phyloP scores from a whole-genome alignment of 2,797 vertebrate species.

The Acipenser transmontanus region DNA sequence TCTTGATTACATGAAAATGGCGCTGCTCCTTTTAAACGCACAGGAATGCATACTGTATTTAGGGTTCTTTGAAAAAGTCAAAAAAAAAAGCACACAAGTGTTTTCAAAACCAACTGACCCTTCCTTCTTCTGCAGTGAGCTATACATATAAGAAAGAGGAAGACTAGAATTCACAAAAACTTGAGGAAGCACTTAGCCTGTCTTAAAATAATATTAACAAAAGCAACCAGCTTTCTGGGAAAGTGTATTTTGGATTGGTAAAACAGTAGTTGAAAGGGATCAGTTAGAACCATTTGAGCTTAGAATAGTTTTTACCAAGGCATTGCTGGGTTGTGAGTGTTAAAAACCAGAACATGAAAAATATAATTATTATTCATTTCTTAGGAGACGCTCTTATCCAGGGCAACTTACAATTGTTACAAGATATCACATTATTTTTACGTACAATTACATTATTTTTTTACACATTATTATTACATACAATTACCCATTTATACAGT shows the following conservation, averaged over 20 bases:
- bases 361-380: too few relatives aligned
- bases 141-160: not conserved
- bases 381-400: too few relatives aligned
- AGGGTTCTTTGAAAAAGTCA: not conserved
- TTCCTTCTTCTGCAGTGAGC: constrained; percentile 2
- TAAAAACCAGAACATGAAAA: too few relatives aligned
- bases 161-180: not conserved
- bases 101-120: constrained; percentile 4
- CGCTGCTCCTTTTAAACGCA: too few relatives aligned
- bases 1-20: too few relatives aligned
- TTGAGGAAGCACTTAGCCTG: not conserved
- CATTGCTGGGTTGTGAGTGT: not conserved
- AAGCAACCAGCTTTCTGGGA: constrained; percentile 4
- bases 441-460: too few relatives aligned
- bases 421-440: too few relatives aligned
- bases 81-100: not conserved
- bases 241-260: not conserved
- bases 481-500: too few relatives aligned
- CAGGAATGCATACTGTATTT: not conserved
- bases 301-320: not conserved
- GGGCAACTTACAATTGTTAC: too few relatives aligned
- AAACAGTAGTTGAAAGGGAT: not conserved
- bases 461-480: too few relatives aligned
- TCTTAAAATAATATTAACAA: constrained; percentile 6
- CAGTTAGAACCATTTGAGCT: too few relatives aligned